A percentile compares a stretch with the other conserved stretches of the same genome.
These are phyloP conservation scores for Drosophila macrospina DNA, from an alignment of 2,888 invertebrate genomes.

Conservation along the genomic window DNA sequence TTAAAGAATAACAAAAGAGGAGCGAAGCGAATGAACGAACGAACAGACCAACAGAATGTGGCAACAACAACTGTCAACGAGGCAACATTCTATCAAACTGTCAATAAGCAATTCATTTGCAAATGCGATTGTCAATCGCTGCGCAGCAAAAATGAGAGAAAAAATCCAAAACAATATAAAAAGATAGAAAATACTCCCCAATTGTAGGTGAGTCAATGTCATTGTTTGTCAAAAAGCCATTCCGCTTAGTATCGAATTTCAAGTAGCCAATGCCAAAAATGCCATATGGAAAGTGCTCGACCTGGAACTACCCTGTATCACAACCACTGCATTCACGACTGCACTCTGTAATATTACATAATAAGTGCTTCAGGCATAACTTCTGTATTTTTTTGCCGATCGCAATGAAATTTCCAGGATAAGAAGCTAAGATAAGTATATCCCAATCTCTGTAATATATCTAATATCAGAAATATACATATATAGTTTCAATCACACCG, in stretches of 20 bases:
- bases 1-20: constrained; percentile 76
- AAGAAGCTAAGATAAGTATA: neutral
- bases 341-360: no score
- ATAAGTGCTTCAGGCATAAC: no score
- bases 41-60: constrained; percentile 13
- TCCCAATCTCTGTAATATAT: no score
- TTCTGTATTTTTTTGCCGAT: no score
- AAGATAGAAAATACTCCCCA: constrained; percentile 40
- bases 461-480: no score
- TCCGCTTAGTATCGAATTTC: constrained; percentile 74
- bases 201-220: constrained; percentile 71
- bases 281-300: neutral
- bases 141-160: constrained; percentile 38
- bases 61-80: constrained; percentile 55
- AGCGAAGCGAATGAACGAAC: constrained; percentile 19
- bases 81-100: constrained; percentile 77
- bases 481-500: no score
- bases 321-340: no score
- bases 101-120: constrained; percentile 82
- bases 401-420: neutral
- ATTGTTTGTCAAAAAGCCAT: constrained; percentile 81
- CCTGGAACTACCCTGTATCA: constrained; percentile 5
- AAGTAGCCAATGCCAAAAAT: constrained; percentile 32
- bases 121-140: constrained; percentile 67
- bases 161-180: constrained; percentile 28